Evolutionary conservation across 1,140 invertebrate species (phyloP), one percentile per base, ranked within the genome.

Genomic region (Araneus ventricosus): DNA sequence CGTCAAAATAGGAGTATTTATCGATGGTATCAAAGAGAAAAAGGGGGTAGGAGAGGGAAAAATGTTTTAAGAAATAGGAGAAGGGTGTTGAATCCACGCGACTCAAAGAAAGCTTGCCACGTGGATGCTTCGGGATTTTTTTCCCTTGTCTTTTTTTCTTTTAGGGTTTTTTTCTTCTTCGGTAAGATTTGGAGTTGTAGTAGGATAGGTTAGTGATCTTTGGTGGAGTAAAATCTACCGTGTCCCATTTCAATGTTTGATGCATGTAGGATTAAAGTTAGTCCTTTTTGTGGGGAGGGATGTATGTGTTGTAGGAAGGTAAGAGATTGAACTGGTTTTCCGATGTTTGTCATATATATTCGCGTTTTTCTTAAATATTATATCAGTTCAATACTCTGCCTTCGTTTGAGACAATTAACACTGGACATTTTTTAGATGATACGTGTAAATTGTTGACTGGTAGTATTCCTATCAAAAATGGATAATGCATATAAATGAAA

Each of bases 1-100:
- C 70, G 87, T 88, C 87, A 90, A 90, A 90, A 90, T 90, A 90
- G 52, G n/a, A 80, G 70, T 90, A 90, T 90, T 90, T 90, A 90
- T 90, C 22, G 52, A 87, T 10, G 59, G 20, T 20, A 87, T 45
- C 41, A 30, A 87, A 24, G 61, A 34, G 24, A 67, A 67, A 75
- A 75, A 75, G 22, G 22, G 37, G 27, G 34, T n/a, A n/a, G 59
- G 59, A 4, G 70, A 5, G 14, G 70, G 34, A 20, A 20, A 75
- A 75, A 75, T 34, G 39, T 14, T 41, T 27, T 27, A 70, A 67
- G 61, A 67, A 39, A 67, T n/a, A 41, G 86, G 59, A 63, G 61
- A 88, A 27, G 61, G 61, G 86, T 67, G 86, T 67, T 70, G 86
- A 27, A 88, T 88, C 86, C 86, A 88, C 86, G 86, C 86, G 86